Evolutionary conservation across 2,888 invertebrate species (phyloP).

Genomic region (Ligdia adustata): DNA sequence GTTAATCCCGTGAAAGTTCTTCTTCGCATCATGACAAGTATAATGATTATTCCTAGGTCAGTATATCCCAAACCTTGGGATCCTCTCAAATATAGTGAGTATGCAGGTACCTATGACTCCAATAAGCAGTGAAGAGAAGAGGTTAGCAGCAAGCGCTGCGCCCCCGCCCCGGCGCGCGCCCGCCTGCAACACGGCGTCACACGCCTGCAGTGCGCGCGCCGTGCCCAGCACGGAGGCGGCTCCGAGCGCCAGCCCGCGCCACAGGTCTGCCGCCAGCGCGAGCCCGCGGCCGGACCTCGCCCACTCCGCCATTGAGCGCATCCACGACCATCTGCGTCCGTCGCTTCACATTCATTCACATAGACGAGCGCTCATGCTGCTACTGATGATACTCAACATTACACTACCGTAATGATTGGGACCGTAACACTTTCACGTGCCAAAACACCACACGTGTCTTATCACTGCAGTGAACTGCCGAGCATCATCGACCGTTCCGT

Average conservation of each 20-base stretch:
- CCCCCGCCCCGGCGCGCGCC: slow-evolving; percentile 68
- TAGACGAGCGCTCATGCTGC: not conserved
- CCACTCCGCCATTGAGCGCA: slow-evolving; percentile 69
- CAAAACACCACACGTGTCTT: no score
- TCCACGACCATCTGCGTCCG: slow-evolving; percentile 69
- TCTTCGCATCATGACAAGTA: no score
- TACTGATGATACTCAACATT: no score
- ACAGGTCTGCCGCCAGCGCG: slow-evolving; percentile 69
- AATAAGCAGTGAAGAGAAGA: slow-evolving; percentile 74
- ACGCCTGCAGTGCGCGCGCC: slow-evolving; percentile 77
- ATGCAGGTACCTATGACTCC: slow-evolving; percentile 67
- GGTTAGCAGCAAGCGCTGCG: slow-evolving; percentile 71
- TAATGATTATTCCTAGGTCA: no score
- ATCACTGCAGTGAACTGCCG: no score
- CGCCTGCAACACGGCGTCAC: slow-evolving; percentile 73
- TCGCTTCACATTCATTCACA: not conserved
- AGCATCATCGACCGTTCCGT: no score
- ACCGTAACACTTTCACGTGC: no score
- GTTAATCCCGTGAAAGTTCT: no score
- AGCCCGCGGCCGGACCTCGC: slow-evolving; percentile 68
- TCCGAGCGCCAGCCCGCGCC: slow-evolving; percentile 71
- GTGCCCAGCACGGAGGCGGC: slow-evolving; percentile 72
- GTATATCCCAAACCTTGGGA: no score
- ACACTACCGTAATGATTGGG: no score
- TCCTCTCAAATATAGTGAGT: no score